Base-by-base conservation (phyloP, 2,113 vertebrate genomes). In the Tapirus terrestris region DNA sequence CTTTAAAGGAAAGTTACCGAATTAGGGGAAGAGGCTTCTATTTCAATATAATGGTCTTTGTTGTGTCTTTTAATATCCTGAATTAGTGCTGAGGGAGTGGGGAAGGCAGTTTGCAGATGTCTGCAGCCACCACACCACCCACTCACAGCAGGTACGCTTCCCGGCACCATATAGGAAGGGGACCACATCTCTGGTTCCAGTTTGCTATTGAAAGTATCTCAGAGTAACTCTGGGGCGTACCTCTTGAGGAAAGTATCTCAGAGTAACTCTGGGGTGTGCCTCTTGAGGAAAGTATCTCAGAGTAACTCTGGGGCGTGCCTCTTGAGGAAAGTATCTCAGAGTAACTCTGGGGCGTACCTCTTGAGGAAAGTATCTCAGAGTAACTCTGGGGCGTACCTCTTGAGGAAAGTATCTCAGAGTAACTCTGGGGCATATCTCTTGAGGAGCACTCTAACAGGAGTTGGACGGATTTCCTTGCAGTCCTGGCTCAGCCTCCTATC, bases 1-100 rank as follows among this genome's bases (percentile, higher is more conserved):
- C 88, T 93, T 92, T 92, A 97, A 97, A 94, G 88, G 36, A 77
- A 96, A 97, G 96, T 97, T 89, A 68, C 84, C 9, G 36, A 31
- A 25, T 67, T 76, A 61, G 51, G 33, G 61, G 60, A 95, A 58
- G 67, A 5, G 36, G 70, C 92, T 43, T 81, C 61, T 68, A n/a
- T 91, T 94, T 94, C 56, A 76, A 3, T 13, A 4, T 51, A 80
- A 96, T 39, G 79, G 81, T 27, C 73, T 97, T 75, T 83, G 67
- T 82, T 48, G 11, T 13, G 21, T 89, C 81, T 82, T 85, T 81
- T 16, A 79, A 3, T 14, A 13, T 4, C 3, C 45, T 33, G 21
- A 20, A 43, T 77, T 51, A 2, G 2, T 27, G 43, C 43, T 3
- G 33, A 73, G 27, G 45, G 89, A 4, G 17, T 13, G 29, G 31